Evolutionary conservation across 1,140 invertebrate species (phyloP), one percentile per base, ranked within the genome.

Genomic region (Meteorus sp.): DNA sequence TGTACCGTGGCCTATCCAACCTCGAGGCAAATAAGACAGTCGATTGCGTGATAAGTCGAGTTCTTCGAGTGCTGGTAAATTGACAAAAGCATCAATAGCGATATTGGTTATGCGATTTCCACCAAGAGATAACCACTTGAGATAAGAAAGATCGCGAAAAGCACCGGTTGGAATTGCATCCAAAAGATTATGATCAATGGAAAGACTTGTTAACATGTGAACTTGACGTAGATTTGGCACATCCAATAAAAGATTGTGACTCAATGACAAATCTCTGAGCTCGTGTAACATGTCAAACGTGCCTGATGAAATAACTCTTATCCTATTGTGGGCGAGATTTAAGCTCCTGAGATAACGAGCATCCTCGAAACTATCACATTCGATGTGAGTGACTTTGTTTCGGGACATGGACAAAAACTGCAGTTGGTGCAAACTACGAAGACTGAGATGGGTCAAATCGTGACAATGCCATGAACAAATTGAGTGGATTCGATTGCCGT

Each of bases 11-110:
- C 20, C 63, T 11, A 72, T 62, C 70, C 69, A 76, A 27, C 63
- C 58, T 0, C n/a, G 7, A 0, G 70, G 68, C 8, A 78, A 53
- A 23, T 69, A 63, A n/a, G 54, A 44, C 11, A 79, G 45, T 19
- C 54, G 55, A 43, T 79, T 79, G 37, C 68, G 50, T 0, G 77
- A 77, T 0, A 79, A 60, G 23, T 79, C 76, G 4, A 79, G 29
- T 15, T 70, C 66, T 17, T 63, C 60, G 2, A 78, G 27, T 0
- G 37, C 53, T 0, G 44, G 20, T 5, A 77, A 22, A 29, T 67
- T 62, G 0, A 54, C 29, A 39, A 78, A 77, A 4, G 69, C 62
- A 9, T 65, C 51, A 0, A 4, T 52, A 1, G 69, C 65, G n/a
- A 78, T 67, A 0, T 44, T 59, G 0, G 23, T 51, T 31, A 79